Percentiles rank a stretch among this genome's conserved stretches.
These are phyloP conservation scores for Willisornis vidua DNA, from an alignment of 2,113 vertebrate species.

Conservation along the genomic window DNA sequence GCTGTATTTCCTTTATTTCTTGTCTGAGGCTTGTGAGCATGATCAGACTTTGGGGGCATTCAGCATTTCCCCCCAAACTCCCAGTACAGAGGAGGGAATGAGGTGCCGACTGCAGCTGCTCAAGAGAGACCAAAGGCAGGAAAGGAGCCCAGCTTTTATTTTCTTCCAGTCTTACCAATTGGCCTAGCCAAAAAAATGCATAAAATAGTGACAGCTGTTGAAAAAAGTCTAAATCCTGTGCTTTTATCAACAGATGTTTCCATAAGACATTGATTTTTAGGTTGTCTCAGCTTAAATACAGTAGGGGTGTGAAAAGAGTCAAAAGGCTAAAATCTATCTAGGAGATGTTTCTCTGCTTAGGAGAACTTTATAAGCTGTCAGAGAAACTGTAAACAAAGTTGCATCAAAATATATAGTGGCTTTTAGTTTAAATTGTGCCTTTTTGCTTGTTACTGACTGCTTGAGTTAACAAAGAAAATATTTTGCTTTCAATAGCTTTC, in stretches of 20 bases:
- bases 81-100: fast-evolving
- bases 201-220: slow-evolving; percentile 42
- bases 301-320: not conserved
- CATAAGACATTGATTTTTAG: not conserved
- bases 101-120: not conserved
- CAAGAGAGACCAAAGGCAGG: not conserved
- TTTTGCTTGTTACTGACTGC: slow-evolving; percentile 16
- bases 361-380: slow-evolving; percentile 27
- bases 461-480: slow-evolving; percentile 46
- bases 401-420: slow-evolving; percentile 3
- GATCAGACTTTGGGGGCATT: not conserved
- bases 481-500: slow-evolving; percentile 49
- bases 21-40: not conserved
- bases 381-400: slow-evolving; percentile 45
- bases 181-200: not conserved
- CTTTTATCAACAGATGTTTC: slow-evolving; percentile 17
- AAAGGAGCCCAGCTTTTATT: not conserved
- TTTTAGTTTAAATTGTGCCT: slow-evolving; percentile 13
- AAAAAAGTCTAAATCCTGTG: not conserved
- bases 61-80: not conserved
- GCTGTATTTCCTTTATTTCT: not conserved
- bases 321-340: slow-evolving; percentile 12
- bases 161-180: not conserved
- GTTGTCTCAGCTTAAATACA: not conserved
- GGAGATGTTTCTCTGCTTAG: not conserved